Evolutionary conservation across 2,113 vertebrate species (phyloP).

Genomic region (Channa maculata): DNA sequence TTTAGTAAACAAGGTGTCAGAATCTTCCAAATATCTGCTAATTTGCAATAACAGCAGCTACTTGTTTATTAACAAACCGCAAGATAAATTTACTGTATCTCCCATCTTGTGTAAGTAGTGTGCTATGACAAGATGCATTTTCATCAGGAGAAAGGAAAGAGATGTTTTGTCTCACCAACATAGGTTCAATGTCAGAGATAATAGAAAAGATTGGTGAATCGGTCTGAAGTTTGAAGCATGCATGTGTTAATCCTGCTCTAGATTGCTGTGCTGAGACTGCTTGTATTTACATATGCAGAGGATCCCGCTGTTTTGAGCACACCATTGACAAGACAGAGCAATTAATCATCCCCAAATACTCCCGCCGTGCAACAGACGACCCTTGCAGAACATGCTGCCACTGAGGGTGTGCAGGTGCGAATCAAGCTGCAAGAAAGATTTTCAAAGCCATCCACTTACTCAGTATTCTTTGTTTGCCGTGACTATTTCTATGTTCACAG

Average conservation of each 20-base stretch:
- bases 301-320: conserved; percentile 90
- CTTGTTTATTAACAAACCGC: neutral
- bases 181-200: conserved; percentile 75
- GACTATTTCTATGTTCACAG: conserved; percentile 48
- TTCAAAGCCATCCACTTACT: conserved; percentile 49
- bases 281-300: conserved; percentile 91
- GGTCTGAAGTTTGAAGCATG: conserved; percentile 77
- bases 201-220: conserved; percentile 83
- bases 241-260: conserved; percentile 88
- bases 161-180: conserved; percentile 64
- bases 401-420: conserved; percentile 91
- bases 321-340: conserved; percentile 90
- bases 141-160: conserved; percentile 63
- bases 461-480: conserved; percentile 61
- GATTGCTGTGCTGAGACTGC: conserved; percentile 86
- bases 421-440: conserved; percentile 82
- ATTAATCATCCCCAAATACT: conserved; percentile 95
- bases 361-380: conserved; percentile 86
- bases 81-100: conserved; percentile 35
- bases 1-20: no score
- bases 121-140: conserved; percentile 55
- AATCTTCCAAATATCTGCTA: neutral
- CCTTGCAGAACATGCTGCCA: conserved; percentile 86
- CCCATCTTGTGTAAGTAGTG: conserved; percentile 19
- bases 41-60: neutral